Evolutionary conservation across 1,140 invertebrate genomes (phyloP), one percentile per base, ranked within the genome.

Genomic region (Megalopta genalis): DNA sequence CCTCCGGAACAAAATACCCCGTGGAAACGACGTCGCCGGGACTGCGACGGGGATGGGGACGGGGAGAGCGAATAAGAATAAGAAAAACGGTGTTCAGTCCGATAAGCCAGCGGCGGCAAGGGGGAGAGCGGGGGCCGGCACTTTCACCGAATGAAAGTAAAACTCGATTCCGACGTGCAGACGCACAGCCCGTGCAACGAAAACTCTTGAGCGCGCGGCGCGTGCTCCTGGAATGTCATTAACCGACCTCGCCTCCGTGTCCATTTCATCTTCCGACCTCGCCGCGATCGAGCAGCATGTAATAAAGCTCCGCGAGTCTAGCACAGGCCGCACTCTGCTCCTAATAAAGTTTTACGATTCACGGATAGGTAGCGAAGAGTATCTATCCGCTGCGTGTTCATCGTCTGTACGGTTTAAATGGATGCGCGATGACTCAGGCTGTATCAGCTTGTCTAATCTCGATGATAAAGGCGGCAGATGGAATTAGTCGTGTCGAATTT

Each of bases 131-230:
- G 73, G 71, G 68, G 23, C n/a, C 64, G 70, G 72, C 77, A 86
- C 85, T 86, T 86, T 86, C 85, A 83, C 85, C 85, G 81, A 86
- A 86, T 84, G 85, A 86, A 86, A 86, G 84, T 86, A 86, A 86
- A 86, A 86, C 85, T 86, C 70, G 85, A 86, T 86, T 86, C 49
- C 85, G 62, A 64, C 73, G 64, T 52, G 42, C 80, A 60, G 69
- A 52, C 60, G 65, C 69, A 42, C 42, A 25, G 10, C 46, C 57
- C 12, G 52, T 46, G 60, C 42, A 62, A 57, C 66, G 77, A 49
- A 59, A 70, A 57, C 62, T 69, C 42, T 83, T 60, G 69, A 49
- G 25, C 52, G 42, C 39, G 32, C 27, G 39, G 42, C 67, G 66
- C 67, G 64, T 72, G 70, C 59, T 73, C 59, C 63, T 64, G 18